These are phyloP conservation scores for Dryocosmus kuriphilus DNA, from an alignment of 2,888 invertebrate genomes.

Conservation along the genomic window DNA sequence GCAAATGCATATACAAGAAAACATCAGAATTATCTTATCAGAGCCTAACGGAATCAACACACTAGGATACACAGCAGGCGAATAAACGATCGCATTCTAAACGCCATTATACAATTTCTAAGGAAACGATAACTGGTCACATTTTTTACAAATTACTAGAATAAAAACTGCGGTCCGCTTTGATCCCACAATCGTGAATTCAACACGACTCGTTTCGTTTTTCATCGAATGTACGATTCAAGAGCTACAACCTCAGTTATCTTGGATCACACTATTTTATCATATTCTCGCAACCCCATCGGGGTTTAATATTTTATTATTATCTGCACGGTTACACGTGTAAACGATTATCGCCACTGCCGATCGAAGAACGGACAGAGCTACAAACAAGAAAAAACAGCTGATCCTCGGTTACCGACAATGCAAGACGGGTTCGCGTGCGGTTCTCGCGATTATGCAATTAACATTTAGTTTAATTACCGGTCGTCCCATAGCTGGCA, in stretches of 20 bases:
- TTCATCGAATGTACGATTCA: constrained; percentile 21
- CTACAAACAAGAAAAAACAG: constrained; percentile 48
- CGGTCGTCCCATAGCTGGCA: constrained; percentile 2
- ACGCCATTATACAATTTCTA: not conserved
- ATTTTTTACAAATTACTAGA: not conserved
- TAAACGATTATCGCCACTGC: constrained; percentile 32
- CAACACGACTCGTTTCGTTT: constrained; percentile 13
- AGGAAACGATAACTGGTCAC: constrained; percentile 12
- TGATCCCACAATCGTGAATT: constrained; percentile 31
- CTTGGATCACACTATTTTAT: constrained; percentile 24
- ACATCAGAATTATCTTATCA: not conserved
- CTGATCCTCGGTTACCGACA: constrained; percentile 53
- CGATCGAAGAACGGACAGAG: constrained; percentile 16
- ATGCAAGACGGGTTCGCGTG: constrained; percentile 40
- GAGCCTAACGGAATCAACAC: not conserved
- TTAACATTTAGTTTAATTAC: constrained; percentile 63
- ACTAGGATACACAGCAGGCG: not conserved
- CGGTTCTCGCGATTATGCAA: constrained; percentile 59
- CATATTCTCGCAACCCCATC: constrained; percentile 40
- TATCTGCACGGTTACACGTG: constrained; percentile 35
- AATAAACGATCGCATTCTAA: not conserved
- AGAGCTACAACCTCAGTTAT: constrained; percentile 11
- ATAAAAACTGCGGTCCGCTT: constrained; percentile 13
- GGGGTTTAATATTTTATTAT: constrained; percentile 38
- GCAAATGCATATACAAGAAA: not conserved